A percentile compares a stretch with the other conserved stretches of the same genome.
Conservation (phyloP, 2,797 vertebrate species). For the Cyprinella venusta region DNA sequence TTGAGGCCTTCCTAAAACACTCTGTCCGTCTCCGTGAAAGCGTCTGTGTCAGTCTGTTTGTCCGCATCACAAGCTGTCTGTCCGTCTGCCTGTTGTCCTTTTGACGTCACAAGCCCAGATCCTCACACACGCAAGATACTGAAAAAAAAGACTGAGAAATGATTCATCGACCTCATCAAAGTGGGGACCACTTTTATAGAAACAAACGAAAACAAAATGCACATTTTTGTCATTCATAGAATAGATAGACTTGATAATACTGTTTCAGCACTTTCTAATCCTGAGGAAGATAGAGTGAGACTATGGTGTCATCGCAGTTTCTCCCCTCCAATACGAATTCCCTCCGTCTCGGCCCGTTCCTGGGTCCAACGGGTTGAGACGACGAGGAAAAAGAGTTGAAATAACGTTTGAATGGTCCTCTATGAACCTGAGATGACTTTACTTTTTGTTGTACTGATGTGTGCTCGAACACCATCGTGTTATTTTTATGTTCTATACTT, state of each 20-base stretch:
- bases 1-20: conserved; percentile 47
- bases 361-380: conserved; percentile 81
- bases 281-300: conserved; percentile 70
- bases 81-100: conserved; percentile 58
- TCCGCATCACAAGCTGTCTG: conserved; percentile 39
- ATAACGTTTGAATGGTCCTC: conserved; percentile 55
- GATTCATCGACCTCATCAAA: conserved; percentile 73
- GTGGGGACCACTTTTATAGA: conserved; percentile 82
- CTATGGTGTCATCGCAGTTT: conserved; percentile 40
- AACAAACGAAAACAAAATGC: conserved; percentile 71
- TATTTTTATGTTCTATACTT: conserved; percentile 69
- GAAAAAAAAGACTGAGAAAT: conserved; percentile 63
- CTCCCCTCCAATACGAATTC: conserved; percentile 67
- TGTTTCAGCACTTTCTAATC: conserved; percentile 84
- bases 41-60: conserved; percentile 22
- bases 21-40: conserved; percentile 21
- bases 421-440: conserved; percentile 73
- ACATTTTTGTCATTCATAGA: conserved; percentile 80
- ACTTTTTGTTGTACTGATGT: conserved; percentile 68
- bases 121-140: conserved; percentile 69
- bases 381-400: conserved; percentile 47
- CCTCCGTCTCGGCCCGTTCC: conserved; percentile 74
- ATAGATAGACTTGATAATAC: conserved; percentile 80
- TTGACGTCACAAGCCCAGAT: conserved; percentile 72
- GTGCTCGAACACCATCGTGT: conserved; percentile 77